Evolutionary conservation across 1,140 invertebrate species (phyloP).

Genomic region (Schmidtea mediterranea): DNA sequence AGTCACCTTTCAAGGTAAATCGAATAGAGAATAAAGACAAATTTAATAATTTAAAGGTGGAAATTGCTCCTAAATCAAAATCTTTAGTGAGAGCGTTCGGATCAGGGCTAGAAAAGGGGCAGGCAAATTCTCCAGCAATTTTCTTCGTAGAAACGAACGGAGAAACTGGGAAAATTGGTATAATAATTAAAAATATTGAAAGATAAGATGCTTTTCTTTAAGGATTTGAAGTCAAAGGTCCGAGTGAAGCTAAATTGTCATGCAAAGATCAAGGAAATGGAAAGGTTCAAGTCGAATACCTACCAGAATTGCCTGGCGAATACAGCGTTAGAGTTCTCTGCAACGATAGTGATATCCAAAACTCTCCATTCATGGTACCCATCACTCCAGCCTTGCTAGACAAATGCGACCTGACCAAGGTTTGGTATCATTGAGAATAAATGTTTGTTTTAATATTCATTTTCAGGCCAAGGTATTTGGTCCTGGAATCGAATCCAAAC

Average conservation of each 20-base stretch:
- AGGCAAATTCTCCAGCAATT: conserved; percentile 49
- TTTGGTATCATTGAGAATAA: not conserved
- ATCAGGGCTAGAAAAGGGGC: conserved; percentile 50
- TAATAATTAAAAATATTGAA: too few relatives aligned
- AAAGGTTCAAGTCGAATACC: conserved; percentile 50
- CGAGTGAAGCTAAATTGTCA: conserved; percentile 57
- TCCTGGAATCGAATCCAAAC: conserved; percentile 45
- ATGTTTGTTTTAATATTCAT: too few relatives aligned
- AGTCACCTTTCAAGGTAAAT: too few relatives aligned
- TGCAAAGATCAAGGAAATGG: conserved; percentile 63
- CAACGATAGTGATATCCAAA: conserved; percentile 32
- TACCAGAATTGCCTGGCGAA: conserved; percentile 54
- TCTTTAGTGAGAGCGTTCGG: conserved; percentile 58
- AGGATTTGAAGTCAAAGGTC: conserved; percentile 64
- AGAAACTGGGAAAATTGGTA: conserved; percentile 51
- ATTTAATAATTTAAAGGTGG: too few relatives aligned
- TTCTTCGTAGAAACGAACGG: conserved; percentile 74
- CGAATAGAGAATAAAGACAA: too few relatives aligned
- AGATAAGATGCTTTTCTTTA: conserved; percentile 6
- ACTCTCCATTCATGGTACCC: conserved; percentile 28
- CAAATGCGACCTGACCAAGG: too few relatives aligned
- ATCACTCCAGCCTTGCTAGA: too few relatives aligned
- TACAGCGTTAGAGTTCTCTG: conserved; percentile 67
- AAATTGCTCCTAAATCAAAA: too few relatives aligned
- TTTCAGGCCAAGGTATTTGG: conserved; percentile 46